Evolutionary conservation across 2,797 vertebrate species (phyloP).

Genomic region (Liasis olivaceus): DNA sequence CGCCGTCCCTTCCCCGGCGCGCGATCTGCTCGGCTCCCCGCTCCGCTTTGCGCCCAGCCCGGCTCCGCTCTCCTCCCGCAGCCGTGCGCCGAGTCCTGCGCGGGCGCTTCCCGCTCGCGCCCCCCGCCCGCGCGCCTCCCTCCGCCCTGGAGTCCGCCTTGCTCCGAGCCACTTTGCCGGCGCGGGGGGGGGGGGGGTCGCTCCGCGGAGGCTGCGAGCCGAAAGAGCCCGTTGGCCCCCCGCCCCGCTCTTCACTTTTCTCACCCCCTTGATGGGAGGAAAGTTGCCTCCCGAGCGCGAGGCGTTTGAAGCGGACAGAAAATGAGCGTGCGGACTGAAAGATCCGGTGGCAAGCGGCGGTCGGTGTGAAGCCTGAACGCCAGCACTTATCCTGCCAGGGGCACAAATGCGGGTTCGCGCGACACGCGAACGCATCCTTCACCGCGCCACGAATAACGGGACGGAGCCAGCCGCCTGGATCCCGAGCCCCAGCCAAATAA

Average conservation of each 20-base stretch:
- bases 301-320: no score
- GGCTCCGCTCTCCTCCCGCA: not conserved
- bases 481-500: not conserved
- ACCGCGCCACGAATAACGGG: not conserved
- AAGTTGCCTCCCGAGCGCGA: no score
- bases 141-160: not conserved
- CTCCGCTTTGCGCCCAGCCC: not conserved
- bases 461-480: not conserved
- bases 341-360: not conserved
- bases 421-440: not conserved
- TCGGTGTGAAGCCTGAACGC: not conserved
- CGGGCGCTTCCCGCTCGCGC: not conserved
- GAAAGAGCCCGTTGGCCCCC: not conserved
- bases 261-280: not conserved
- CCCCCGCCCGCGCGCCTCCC: not conserved
- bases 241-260: not conserved
- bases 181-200: fast-evolving
- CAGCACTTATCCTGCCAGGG: not conserved
- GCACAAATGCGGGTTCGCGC: not conserved
- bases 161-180: not conserved
- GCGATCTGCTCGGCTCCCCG: not conserved
- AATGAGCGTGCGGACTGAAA: not conserved
- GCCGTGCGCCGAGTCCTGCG: not conserved
- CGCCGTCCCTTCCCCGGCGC: not conserved
- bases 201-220: not conserved